phyloP scores from a whole-genome alignment of 2,888 invertebrate species.

The Falcaria lacertinaria region DNA sequence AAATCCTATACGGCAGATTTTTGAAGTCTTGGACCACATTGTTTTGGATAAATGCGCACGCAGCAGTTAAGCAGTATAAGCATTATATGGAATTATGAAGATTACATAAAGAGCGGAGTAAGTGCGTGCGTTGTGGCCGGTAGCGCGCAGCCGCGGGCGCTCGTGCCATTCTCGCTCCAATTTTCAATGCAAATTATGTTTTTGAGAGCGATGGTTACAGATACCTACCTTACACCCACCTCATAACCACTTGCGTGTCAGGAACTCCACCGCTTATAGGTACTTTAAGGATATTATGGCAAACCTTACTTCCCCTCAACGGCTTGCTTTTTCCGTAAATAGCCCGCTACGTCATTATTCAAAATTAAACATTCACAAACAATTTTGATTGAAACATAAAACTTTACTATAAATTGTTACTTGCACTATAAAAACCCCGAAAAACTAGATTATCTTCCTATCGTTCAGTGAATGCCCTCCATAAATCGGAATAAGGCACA shows the following conservation, averaged over 20 bases:
- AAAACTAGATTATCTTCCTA: conserved; percentile 5
- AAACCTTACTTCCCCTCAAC: conserved; percentile 8
- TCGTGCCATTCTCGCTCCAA: conserved; percentile 72
- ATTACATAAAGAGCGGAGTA: conserved; percentile 31
- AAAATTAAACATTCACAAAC: too few relatives aligned
- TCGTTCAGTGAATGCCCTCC: conserved; percentile 16
- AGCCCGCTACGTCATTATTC: too few relatives aligned
- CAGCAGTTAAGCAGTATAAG: conserved; percentile 16
- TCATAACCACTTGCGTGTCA: conserved; percentile 51
- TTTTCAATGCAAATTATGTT: conserved; percentile 70
- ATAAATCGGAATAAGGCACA: conserved; percentile 1
- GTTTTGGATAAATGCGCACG: not conserved
- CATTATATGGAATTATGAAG: conserved; percentile 45
- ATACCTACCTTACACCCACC: conserved; percentile 34
- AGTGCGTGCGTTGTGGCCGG: conserved; percentile 35
- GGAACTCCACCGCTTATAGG: conserved; percentile 49
- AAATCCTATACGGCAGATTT: too few relatives aligned
- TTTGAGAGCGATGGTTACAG: conserved; percentile 28
- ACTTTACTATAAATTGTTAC: too few relatives aligned
- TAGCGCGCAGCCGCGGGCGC: conserved; percentile 45
- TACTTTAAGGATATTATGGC: conserved; percentile 21
- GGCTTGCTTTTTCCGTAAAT: not conserved
- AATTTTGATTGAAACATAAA: too few relatives aligned
- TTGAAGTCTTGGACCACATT: not conserved
- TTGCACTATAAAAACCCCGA: too few relatives aligned